Evolutionary conservation across 1,140 invertebrate genomes (phyloP).

Genomic region (Procambarus virginalis): DNA sequence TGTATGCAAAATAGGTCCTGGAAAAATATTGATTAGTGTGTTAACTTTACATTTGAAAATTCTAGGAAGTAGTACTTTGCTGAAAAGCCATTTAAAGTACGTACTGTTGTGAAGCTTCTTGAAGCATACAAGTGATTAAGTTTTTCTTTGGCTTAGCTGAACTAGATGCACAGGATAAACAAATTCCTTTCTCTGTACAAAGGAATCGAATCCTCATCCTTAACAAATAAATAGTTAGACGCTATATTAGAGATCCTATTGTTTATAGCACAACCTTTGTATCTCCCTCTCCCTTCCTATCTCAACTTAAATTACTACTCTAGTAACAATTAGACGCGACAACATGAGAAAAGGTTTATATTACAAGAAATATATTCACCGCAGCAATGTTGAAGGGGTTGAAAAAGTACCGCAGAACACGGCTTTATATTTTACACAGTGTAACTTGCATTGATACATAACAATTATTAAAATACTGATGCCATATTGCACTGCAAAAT

Average conservation of each 20-base stretch:
- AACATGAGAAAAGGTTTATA: constrained; percentile 30
- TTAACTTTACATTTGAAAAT: constrained; percentile 20
- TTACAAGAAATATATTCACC: constrained; percentile 37
- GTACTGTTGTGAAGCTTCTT: constrained; percentile 5
- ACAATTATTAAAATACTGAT: neutral
- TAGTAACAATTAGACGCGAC: constrained; percentile 37
- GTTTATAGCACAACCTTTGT: constrained; percentile 52
- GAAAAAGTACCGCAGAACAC: neutral
- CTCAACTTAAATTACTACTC: constrained; percentile 10
- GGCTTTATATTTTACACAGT: neutral
- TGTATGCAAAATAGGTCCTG: neutral
- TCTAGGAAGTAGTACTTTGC: constrained; percentile 3
- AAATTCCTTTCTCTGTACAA: constrained; percentile 49
- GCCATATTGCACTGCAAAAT: neutral
- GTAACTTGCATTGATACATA: neutral
- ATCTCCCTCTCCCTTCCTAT: neutral
- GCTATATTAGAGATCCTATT: constrained; percentile 62
- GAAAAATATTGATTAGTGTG: constrained; percentile 8
- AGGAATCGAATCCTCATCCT: constrained; percentile 54
- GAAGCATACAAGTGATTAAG: constrained; percentile 23
- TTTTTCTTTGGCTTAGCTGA: constrained; percentile 64
- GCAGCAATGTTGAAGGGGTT: constrained; percentile 10
- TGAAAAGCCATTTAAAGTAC: constrained; percentile 24
- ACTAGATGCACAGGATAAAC: constrained; percentile 61
- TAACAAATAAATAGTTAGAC: constrained; percentile 62